Conservation (phyloP, 1,140 invertebrate species). For the Bombus superbus region DNA sequence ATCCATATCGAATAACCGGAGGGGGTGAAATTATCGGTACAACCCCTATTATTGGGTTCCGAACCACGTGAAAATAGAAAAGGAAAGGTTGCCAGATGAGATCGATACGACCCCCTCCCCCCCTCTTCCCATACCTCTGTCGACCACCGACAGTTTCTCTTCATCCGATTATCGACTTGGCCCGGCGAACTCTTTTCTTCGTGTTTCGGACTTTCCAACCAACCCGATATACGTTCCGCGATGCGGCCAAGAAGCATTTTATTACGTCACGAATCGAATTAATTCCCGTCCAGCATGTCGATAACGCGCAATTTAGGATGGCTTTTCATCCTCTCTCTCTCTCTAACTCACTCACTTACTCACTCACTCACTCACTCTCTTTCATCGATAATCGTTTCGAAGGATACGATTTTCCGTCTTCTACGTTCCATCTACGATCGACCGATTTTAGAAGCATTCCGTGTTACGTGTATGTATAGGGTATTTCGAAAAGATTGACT, state of each 20-base stretch:
- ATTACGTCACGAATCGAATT: slow-evolving; percentile 52
- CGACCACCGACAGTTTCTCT: slow-evolving; percentile 49
- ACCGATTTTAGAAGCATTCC: no score
- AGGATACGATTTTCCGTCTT: neutral
- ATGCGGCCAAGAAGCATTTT: slow-evolving; percentile 51
- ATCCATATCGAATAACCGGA: slow-evolving; percentile 77
- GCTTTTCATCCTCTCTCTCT: neutral
- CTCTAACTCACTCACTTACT: neutral
- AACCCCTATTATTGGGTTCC: slow-evolving; percentile 74
- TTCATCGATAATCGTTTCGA: neutral
- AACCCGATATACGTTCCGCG: slow-evolving; percentile 46
- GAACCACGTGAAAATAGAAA: slow-evolving; percentile 72
- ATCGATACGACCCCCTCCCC: slow-evolving; percentile 53
- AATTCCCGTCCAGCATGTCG: slow-evolving; percentile 40
- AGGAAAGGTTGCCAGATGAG: slow-evolving; percentile 64
- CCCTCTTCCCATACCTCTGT: neutral
- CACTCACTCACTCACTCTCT: neutral
- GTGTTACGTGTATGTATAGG: neutral
- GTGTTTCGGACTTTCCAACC: slow-evolving; percentile 53
- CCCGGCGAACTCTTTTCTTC: slow-evolving; percentile 55
- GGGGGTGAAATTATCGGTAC: slow-evolving; percentile 76
- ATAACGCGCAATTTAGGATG: slow-evolving; percentile 46
- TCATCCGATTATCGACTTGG: slow-evolving; percentile 68
- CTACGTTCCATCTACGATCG: neutral
- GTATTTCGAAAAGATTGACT: neutral